phyloP scores from a whole-genome alignment of 2,888 invertebrate genomes.

The Mamestra brassicae region DNA sequence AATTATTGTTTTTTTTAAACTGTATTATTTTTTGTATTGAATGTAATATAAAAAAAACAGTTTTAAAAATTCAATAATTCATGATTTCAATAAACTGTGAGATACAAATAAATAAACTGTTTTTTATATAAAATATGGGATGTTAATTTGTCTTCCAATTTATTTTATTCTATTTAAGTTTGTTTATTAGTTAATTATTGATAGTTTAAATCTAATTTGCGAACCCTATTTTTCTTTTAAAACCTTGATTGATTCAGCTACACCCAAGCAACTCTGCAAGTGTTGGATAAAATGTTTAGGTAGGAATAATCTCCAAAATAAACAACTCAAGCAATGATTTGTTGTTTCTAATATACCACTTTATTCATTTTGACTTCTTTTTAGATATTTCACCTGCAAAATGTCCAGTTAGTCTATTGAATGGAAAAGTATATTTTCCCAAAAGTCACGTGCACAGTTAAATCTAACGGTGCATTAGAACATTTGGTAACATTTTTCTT shows the following conservation, averaged over 20 bases:
- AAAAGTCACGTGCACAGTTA: constrained; percentile 20
- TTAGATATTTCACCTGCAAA: neutral
- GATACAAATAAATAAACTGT: neutral
- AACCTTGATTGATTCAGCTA: neutral
- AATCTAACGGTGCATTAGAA: constrained; percentile 10
- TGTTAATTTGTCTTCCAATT: neutral
- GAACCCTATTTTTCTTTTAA: neutral
- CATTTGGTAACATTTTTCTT: constrained; percentile 21
- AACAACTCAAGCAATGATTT: neutral
- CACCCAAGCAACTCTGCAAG: too few relatives aligned
- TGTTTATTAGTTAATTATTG: neutral
- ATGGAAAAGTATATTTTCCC: constrained; percentile 4
- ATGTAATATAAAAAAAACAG: neutral
- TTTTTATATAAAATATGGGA: neutral
- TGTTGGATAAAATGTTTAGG: neutral
- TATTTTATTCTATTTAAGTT: neutral
- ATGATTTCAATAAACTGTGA: neutral
- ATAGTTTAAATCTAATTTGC: neutral
- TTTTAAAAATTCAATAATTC: neutral
- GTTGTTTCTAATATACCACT: neutral
- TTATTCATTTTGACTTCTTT: neutral
- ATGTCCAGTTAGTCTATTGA: neutral
- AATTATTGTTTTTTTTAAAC: too few relatives aligned
- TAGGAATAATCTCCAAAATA: neutral
- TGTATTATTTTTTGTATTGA: too few relatives aligned